Conservation (phyloP, 1,140 invertebrate species). For the Caenorhabditis brenneri region DNA sequence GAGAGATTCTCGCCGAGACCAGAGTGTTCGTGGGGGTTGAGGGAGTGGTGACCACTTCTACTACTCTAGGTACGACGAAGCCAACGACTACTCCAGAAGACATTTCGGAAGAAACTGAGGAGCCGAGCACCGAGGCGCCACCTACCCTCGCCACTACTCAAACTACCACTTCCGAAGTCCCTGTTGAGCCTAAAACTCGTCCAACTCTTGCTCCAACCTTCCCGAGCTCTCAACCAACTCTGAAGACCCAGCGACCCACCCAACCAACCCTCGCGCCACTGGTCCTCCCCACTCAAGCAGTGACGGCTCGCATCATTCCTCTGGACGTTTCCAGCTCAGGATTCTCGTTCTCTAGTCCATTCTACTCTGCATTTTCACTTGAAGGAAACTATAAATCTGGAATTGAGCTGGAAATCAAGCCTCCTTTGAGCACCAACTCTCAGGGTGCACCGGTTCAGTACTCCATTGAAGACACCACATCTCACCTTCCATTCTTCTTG, state of each 20-base stretch:
- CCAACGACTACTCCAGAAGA: background rate
- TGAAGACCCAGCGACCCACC: background rate
- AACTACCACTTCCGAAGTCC: background rate
- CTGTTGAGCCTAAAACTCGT: background rate
- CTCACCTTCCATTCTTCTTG: slow-evolving; percentile 62
- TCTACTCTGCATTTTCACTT: slow-evolving; percentile 62
- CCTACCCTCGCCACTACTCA: background rate
- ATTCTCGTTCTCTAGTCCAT: slow-evolving; percentile 33
- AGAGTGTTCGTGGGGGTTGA: background rate
- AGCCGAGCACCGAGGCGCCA: background rate
- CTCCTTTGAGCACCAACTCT: slow-evolving; percentile 48
- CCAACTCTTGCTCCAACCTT: background rate
- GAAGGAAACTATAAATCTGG: slow-evolving; percentile 66
- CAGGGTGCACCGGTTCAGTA: slow-evolving; percentile 30
- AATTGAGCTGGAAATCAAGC: slow-evolving; percentile 59
- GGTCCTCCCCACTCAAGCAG: background rate
- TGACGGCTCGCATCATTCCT: background rate
- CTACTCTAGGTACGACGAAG: background rate
- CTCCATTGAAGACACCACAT: slow-evolving; percentile 52
- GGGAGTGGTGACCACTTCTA: background rate
- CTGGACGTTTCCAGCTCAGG: background rate
- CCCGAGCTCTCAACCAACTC: background rate
- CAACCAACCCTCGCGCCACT: background rate
- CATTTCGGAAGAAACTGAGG: background rate
- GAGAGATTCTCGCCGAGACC: background rate